Conservation (phyloP, 2,888 invertebrate genomes). For the Apotomis turbidana region DNA sequence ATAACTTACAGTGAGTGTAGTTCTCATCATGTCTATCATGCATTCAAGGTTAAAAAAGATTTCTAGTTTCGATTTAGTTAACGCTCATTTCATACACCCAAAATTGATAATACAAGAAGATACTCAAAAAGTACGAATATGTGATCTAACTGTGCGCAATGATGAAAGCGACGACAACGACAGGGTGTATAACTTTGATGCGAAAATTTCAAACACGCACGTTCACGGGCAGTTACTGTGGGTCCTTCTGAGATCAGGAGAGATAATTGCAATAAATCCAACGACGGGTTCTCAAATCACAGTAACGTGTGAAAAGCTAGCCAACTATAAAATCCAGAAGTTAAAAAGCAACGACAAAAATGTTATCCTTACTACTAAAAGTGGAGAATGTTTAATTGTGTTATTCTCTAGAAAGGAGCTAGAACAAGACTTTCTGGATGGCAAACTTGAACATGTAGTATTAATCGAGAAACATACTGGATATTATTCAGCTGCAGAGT, state of each 20-base stretch:
- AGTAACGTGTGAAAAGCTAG: slow-evolving; percentile 53
- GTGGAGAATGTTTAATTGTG: slow-evolving; percentile 62
- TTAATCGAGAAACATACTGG: slow-evolving; percentile 56
- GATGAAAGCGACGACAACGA: slow-evolving; percentile 47
- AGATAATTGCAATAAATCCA: slow-evolving; percentile 61
- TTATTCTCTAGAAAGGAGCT: slow-evolving; percentile 56
- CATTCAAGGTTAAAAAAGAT: slow-evolving; percentile 47
- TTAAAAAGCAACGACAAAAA: slow-evolving; percentile 50
- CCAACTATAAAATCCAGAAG: slow-evolving; percentile 61
- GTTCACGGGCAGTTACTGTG: slow-evolving; percentile 63
- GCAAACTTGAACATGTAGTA: slow-evolving; percentile 51
- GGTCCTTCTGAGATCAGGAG: slow-evolving; percentile 63
- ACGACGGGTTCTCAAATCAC: slow-evolving; percentile 52
- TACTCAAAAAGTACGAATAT: slow-evolving; percentile 49
- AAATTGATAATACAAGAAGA: slow-evolving; percentile 64
- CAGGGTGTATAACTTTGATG: slow-evolving; percentile 51
- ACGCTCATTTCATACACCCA: slow-evolving; percentile 63
- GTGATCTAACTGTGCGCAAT: slow-evolving; percentile 53
- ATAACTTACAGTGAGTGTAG: neutral
- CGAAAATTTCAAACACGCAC: slow-evolving; percentile 58
- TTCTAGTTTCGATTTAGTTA: slow-evolving; percentile 45
- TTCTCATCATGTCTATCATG: slow-evolving; percentile 47
- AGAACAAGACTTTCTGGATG: slow-evolving; percentile 51
- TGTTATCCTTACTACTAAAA: slow-evolving; percentile 65
- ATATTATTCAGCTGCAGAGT: slow-evolving; percentile 34